A percentile compares a stretch with the other conserved stretches of the same genome.
Conservation (phyloP, 2,888 invertebrate species). For the Hirudinaria manillensis region DNA sequence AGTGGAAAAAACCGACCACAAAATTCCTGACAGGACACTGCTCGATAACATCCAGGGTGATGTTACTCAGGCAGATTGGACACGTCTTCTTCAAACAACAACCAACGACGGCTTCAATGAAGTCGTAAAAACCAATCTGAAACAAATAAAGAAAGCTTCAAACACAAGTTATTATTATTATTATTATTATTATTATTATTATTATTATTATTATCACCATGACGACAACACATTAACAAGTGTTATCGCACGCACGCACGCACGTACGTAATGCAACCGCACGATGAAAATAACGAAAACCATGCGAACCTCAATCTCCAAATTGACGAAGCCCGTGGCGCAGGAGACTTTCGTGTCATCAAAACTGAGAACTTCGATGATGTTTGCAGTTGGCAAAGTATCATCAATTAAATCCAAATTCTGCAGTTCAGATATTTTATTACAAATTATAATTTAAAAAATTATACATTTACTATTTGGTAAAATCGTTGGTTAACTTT, state of each 20-base stretch:
- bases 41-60: no score
- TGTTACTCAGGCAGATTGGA: not conserved
- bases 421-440: slow-evolving; percentile 38
- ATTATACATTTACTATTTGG: not conserved
- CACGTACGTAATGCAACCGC: not conserved
- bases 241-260: no score
- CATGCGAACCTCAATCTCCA: slow-evolving; percentile 51
- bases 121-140: slow-evolving; percentile 55
- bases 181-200: no score
- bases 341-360: slow-evolving; percentile 52
- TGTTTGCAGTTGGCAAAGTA: slow-evolving; percentile 48
- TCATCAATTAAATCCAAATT: slow-evolving; percentile 50
- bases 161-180: no score
- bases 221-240: not conserved
- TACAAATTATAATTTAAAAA: not conserved
- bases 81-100: slow-evolving; percentile 43
- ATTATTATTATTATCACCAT: not conserved
- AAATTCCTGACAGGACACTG: no score
- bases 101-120: slow-evolving; percentile 53
- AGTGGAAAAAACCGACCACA: no score
- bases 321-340: slow-evolving; percentile 49
- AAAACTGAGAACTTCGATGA: slow-evolving; percentile 47
- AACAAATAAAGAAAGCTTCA: not conserved
- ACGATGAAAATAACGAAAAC: not conserved
- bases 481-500: no score